Percentiles rank a stretch among this genome's conserved stretches.
These are phyloP conservation scores for human DNA, from an alignment of 2,113 vertebrate genomes.

Conservation along the genomic window DNA sequence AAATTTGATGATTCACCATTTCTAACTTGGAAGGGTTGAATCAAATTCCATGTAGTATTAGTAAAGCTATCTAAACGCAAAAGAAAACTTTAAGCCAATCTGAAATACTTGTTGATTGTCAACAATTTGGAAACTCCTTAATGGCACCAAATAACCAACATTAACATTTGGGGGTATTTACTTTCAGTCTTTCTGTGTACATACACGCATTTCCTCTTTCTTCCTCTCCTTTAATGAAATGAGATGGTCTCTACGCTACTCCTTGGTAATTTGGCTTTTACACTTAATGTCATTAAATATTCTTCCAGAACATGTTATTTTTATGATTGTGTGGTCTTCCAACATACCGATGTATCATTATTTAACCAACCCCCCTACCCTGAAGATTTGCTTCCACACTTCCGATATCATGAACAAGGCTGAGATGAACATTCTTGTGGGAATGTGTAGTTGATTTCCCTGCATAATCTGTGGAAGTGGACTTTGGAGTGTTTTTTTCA, in stretches of 20 bases:
- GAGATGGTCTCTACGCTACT: neutral
- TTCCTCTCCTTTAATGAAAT: neutral
- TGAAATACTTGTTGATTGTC: neutral
- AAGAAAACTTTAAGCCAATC: neutral
- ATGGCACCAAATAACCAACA: neutral
- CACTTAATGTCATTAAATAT: neutral
- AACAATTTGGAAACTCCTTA: neutral
- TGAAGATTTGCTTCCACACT: neutral
- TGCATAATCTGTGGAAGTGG: neutral
- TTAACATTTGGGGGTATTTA: neutral
- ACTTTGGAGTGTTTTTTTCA: neutral
- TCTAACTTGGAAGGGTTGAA: conserved; percentile 49
- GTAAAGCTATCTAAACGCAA: conserved; percentile 6
- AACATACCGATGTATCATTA: neutral
- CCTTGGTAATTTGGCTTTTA: neutral
- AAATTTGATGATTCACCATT: conserved; percentile 59
- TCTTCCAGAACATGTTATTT: neutral
- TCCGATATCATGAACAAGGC: neutral
- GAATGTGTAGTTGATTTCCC: neutral
- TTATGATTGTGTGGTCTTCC: neutral
- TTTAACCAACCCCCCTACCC: neutral
- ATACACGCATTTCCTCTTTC: neutral
- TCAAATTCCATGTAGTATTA: conserved; percentile 23
- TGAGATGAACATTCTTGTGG: neutral
- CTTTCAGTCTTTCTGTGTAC: neutral